These are phyloP conservation scores for Pyrocephalus nanus DNA, from an alignment of 2,797 vertebrate species.

Conservation along the genomic window DNA sequence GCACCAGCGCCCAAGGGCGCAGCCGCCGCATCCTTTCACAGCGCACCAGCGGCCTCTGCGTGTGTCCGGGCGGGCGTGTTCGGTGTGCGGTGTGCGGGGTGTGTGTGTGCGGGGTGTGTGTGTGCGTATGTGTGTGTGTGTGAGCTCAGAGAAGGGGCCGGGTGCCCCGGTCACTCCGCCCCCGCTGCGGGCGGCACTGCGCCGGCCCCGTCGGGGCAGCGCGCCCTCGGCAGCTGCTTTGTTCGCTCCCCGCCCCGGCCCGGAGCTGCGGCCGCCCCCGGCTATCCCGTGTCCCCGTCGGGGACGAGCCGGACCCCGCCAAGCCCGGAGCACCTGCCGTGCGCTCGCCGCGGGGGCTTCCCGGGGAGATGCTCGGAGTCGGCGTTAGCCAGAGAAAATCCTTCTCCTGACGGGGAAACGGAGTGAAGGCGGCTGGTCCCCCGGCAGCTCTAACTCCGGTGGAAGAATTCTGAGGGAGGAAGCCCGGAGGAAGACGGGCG, in stretches of 20 bases:
- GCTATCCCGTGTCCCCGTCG: not conserved
- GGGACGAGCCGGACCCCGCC: not conserved
- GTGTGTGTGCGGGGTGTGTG: not conserved
- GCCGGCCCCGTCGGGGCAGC: slow-evolving; percentile 29
- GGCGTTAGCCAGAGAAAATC: not conserved
- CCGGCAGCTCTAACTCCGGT: not conserved
- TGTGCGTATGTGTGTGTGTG: too few relatives aligned
- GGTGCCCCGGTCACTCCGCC: slow-evolving; percentile 28
- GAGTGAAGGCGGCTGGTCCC: not conserved
- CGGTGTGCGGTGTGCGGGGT: not conserved
- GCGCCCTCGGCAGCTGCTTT: not conserved
- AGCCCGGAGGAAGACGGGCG: not conserved
- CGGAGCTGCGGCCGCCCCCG: not conserved
- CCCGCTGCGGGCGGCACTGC: slow-evolving; percentile 35
- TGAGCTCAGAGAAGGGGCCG: not conserved
- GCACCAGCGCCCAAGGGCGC: not conserved
- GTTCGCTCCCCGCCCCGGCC: not conserved
- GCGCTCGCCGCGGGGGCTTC: not conserved
- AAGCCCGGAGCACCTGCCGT: not conserved
- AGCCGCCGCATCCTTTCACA: not conserved
- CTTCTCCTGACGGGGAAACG: not conserved
- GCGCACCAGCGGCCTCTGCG: not conserved
- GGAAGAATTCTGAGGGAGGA: not conserved
- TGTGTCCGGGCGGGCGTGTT: not conserved
- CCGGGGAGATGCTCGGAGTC: not conserved